Conservation (phyloP, 2,888 invertebrate species). For the Trissolcus japonicus region DNA sequence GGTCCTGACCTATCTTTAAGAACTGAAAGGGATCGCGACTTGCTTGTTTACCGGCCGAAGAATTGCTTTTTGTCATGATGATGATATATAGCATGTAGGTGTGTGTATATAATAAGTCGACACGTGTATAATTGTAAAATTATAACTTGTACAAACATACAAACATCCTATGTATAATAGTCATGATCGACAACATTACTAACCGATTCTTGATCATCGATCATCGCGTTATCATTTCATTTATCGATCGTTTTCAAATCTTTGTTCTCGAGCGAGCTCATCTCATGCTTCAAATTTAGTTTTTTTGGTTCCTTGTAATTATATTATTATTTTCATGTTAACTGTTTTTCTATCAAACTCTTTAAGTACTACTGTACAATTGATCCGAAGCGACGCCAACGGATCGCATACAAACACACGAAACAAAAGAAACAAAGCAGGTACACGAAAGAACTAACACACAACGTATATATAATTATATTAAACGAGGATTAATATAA, state of each 20-base stretch:
- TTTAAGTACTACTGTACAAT: constrained; percentile 58
- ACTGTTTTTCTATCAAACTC: neutral
- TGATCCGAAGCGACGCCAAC: constrained; percentile 21
- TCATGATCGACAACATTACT: constrained; percentile 58
- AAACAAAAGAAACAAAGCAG: constrained; percentile 1
- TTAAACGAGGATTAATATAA: constrained; percentile 32
- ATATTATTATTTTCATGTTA: neutral
- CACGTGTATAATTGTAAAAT: constrained; percentile 50
- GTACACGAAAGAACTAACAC: constrained; percentile 25
- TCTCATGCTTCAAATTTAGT: constrained; percentile 58
- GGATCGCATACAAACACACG: constrained; percentile 22
- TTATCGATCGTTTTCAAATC: constrained; percentile 36
- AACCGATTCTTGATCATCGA: constrained; percentile 29
- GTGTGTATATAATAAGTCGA: constrained; percentile 50
- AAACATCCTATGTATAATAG: constrained; percentile 66
- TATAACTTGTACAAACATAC: constrained; percentile 63
- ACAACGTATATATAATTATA: constrained; percentile 30
- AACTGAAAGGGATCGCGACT: constrained; percentile 9
- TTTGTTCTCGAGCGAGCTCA: constrained; percentile 58
- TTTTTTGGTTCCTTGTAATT: constrained; percentile 56
- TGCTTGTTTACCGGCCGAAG: constrained; percentile 22
- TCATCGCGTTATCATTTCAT: constrained; percentile 39
- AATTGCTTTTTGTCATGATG: constrained; percentile 36
- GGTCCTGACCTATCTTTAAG: constrained; percentile 1
- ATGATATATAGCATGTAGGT: constrained; percentile 59